Conservation (phyloP, 2,113 vertebrate genomes). For the Smithornis capensis region DNA sequence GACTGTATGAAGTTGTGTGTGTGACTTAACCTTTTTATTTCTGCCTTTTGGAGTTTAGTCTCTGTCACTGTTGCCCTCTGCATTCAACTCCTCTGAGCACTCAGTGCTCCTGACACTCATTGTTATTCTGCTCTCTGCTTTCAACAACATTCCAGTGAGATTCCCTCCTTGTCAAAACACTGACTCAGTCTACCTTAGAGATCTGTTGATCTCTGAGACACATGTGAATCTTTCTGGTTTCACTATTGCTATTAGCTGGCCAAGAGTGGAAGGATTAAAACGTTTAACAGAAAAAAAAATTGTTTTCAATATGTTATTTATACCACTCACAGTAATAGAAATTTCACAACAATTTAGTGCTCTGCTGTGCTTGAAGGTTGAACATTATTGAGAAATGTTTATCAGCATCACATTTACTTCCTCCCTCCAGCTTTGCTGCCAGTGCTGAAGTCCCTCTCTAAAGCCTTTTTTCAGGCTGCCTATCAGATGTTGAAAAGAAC, state of each 20-base stretch:
- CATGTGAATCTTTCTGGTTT: background rate
- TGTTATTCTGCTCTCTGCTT: constrained; percentile 24
- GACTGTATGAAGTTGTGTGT: background rate
- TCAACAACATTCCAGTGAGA: background rate
- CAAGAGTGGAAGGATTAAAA: background rate
- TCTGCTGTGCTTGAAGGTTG: background rate
- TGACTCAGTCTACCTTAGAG: background rate
- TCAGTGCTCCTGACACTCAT: background rate
- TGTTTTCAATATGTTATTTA: background rate
- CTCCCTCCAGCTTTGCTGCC: background rate
- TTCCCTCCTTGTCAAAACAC: constrained; percentile 2
- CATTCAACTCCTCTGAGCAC: background rate
- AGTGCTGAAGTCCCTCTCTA: rapidly evolving
- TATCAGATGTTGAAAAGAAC: background rate
- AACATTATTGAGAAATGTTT: background rate
- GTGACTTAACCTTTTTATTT: constrained; percentile 43
- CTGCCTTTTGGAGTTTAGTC: constrained; percentile 36
- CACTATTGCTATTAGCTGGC: background rate
- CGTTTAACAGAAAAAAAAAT: background rate
- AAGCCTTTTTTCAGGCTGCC: background rate
- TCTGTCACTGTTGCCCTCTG: constrained; percentile 38
- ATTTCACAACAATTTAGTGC: background rate
- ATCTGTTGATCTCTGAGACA: background rate
- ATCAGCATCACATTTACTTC: background rate
- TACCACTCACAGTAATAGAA: background rate